Conservation (phyloP, 2,888 invertebrate species). For the Hipparchia semele region DNA sequence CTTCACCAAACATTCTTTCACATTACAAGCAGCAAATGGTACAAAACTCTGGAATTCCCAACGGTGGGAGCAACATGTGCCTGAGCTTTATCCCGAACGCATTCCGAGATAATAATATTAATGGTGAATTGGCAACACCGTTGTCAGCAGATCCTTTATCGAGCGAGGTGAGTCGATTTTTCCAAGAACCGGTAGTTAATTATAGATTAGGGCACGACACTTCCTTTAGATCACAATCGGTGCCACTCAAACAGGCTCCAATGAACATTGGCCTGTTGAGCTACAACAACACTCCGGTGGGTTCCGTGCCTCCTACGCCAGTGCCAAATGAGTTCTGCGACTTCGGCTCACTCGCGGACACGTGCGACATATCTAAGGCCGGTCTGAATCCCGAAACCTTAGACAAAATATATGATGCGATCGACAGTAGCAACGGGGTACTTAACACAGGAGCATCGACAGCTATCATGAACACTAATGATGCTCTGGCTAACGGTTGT, state of each 20-base stretch:
- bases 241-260: constrained; percentile 86
- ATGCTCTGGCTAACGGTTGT: constrained; percentile 68
- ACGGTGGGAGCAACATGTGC: constrained; percentile 72
- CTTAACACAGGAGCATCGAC: constrained; percentile 61
- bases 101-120: constrained; percentile 75
- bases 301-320: constrained; percentile 86
- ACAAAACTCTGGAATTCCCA: constrained; percentile 67
- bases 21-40: constrained; percentile 79
- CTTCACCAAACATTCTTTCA: constrained; percentile 84
- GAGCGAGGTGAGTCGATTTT: constrained; percentile 85
- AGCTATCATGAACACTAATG: constrained; percentile 59
- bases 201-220: constrained; percentile 71
- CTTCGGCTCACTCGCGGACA: constrained; percentile 84
- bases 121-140: constrained; percentile 66
- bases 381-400: constrained; percentile 84
- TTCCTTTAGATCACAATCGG: constrained; percentile 89
- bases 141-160: constrained; percentile 78
- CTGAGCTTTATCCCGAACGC: constrained; percentile 72
- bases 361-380: constrained; percentile 79
- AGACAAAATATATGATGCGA: constrained; percentile 85
- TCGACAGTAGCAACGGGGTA: constrained; percentile 80
- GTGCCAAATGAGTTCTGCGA: constrained; percentile 89
- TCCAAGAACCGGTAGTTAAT: constrained; percentile 74
- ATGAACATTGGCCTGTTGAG: constrained; percentile 67
- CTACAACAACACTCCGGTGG: constrained; percentile 82